Conservation (phyloP, 2,888 invertebrate species). For the Argyra leucocephala region DNA sequence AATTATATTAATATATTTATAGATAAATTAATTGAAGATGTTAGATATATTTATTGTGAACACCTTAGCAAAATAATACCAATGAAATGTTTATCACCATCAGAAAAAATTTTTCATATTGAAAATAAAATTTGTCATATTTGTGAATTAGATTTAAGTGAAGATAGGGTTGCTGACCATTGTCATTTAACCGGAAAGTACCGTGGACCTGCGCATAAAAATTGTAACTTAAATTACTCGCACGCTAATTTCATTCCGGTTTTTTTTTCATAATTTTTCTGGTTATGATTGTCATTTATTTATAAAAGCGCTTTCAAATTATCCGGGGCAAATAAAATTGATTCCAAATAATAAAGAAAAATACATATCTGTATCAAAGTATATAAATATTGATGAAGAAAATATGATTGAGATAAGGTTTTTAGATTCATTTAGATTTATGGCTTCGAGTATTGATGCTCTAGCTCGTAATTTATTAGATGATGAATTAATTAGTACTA, state of each 20-base stretch:
- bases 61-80: not conserved
- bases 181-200: conserved; percentile 21
- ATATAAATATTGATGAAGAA: conserved; percentile 18
- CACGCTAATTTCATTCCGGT: conserved; percentile 19
- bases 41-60: not conserved
- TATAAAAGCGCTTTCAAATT: conserved; percentile 4
- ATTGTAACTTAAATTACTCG: not conserved
- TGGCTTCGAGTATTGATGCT: conserved; percentile 27
- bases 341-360: conserved; percentile 31
- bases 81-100: not conserved
- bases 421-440: conserved; percentile 31
- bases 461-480: conserved; percentile 21
- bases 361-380: conserved; percentile 29
- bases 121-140: not conserved
- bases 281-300: conserved; percentile 14
- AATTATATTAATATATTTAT: not conserved
- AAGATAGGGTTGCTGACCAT: conserved; percentile 18
- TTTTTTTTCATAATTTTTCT: conserved; percentile 11
- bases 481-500: conserved; percentile 9
- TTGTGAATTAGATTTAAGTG: conserved; percentile 7
- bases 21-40: not conserved
- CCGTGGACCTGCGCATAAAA: conserved; percentile 17
- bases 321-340: conserved; percentile 18
- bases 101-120: not conserved
- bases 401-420: conserved; percentile 19